Evolutionary conservation across 2,797 vertebrate species (phyloP).

Genomic region (Pelodytes ibericus): DNA sequence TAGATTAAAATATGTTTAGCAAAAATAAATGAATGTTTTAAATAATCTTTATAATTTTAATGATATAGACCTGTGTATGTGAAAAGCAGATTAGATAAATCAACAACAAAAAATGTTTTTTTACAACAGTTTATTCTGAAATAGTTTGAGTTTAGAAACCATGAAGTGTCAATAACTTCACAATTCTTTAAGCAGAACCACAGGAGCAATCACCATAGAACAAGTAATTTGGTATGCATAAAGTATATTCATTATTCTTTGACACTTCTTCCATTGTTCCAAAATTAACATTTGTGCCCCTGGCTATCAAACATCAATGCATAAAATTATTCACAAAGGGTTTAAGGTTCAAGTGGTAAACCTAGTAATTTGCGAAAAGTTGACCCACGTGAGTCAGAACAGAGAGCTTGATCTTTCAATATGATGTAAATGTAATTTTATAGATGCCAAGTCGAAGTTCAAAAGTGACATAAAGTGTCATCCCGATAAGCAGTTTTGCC

Average conservation of each 20-base stretch:
- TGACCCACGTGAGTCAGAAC: conserved; percentile 76
- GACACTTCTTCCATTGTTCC: conserved; percentile 67
- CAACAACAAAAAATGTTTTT: too few relatives aligned
- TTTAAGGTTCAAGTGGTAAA: conserved; percentile 79
- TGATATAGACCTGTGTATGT: too few relatives aligned
- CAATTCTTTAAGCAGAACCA: conserved; percentile 56
- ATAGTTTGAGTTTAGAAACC: conserved; percentile 38
- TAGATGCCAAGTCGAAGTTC: conserved; percentile 79
- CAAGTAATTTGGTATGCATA: conserved; percentile 69
- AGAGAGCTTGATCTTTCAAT: conserved; percentile 77
- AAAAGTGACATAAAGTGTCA: conserved; percentile 77
- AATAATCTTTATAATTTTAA: too few relatives aligned
- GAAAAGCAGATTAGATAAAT: too few relatives aligned
- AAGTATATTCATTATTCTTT: conserved; percentile 68
- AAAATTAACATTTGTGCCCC: conserved; percentile 74
- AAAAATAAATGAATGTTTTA: too few relatives aligned
- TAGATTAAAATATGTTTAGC: too few relatives aligned
- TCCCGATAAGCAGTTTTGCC: conserved; percentile 77
- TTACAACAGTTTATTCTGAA: too few relatives aligned
- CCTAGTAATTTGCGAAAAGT: conserved; percentile 77
- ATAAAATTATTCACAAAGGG: conserved; percentile 76
- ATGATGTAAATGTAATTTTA: conserved; percentile 81
- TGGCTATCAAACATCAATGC: conserved; percentile 76
- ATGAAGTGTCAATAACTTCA: conserved; percentile 55
- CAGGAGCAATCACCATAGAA: conserved; percentile 56